Conservation (phyloP, 1,140 invertebrate genomes). For the Euwallacea similis region DNA sequence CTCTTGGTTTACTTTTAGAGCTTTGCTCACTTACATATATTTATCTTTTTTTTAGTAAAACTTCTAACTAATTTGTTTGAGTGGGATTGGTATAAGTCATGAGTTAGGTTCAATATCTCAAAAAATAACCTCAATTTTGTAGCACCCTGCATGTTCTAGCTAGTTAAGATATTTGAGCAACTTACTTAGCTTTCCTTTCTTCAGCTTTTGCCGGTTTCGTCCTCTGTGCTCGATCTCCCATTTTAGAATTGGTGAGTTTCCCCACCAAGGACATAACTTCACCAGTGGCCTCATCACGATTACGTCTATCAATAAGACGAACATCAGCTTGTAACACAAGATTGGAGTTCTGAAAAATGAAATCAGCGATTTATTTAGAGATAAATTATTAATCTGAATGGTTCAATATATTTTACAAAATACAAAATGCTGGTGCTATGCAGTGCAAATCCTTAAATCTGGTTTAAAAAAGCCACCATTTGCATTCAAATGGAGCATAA, state of each 20-base stretch:
- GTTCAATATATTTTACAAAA: not conserved
- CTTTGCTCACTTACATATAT: too few species aligned
- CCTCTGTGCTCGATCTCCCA: constrained; percentile 93
- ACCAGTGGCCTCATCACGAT: constrained; percentile 98
- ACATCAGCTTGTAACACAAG: constrained; percentile 99
- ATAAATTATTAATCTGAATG: not conserved
- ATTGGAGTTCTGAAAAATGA: constrained; percentile 90
- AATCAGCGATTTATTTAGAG: not conserved
- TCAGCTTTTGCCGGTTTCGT: constrained; percentile 87
- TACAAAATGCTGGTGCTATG: not conserved
- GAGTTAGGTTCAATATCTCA: too few species aligned
- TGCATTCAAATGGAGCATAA: too few species aligned
- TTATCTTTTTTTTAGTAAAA: too few species aligned
- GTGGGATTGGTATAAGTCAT: too few species aligned
- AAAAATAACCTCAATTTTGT: too few species aligned
- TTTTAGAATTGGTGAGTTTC: constrained; percentile 87
- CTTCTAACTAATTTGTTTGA: too few species aligned
- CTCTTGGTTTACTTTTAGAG: too few species aligned
- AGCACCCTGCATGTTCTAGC: not conserved
- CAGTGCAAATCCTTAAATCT: not conserved
- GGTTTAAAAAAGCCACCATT: not conserved
- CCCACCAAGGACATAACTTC: constrained; percentile 95
- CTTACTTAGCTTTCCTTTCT: constrained; percentile 89
- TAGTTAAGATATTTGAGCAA: constrained; percentile 34
- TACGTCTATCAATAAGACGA: constrained; percentile 92